phyloP scores from a whole-genome alignment of 2,113 vertebrate species.

The Uropsilus gracilis region DNA sequence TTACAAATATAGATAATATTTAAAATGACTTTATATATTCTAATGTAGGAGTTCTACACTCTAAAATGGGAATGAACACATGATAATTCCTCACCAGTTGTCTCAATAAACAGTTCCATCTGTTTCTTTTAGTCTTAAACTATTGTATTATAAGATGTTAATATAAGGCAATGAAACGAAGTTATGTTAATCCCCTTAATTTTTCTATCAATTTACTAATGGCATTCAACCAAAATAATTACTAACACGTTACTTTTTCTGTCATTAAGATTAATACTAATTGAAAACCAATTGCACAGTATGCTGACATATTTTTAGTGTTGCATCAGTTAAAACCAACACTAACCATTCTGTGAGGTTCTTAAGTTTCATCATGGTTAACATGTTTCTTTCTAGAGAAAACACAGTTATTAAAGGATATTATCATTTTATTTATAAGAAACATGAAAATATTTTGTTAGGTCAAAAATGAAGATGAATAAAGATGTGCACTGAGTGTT shows the following conservation, averaged over 20 bases:
- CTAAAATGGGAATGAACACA: constrained; percentile 79
- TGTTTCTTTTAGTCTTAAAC: constrained; percentile 68
- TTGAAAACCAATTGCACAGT: constrained; percentile 48
- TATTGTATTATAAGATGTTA: constrained; percentile 78
- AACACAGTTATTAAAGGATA: not conserved
- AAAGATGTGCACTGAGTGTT: not conserved
- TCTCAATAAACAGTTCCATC: constrained; percentile 76
- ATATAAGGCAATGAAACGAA: constrained; percentile 72
- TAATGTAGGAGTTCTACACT: constrained; percentile 79
- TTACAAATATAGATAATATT: constrained; percentile 87
- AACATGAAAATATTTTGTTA: not conserved
- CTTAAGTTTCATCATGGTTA: not conserved
- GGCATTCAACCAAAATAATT: constrained; percentile 61
- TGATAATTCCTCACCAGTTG: constrained; percentile 79
- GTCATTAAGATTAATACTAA: constrained; percentile 72
- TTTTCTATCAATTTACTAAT: constrained; percentile 74
- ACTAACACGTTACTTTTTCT: constrained; percentile 71
- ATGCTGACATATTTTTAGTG: constrained; percentile 4
- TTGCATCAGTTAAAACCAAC: not conserved
- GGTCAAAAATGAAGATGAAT: constrained; percentile 34
- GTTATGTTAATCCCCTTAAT: constrained; percentile 68
- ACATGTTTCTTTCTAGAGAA: not conserved
- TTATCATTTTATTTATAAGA: not conserved
- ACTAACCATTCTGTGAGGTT: not conserved
- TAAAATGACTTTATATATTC: constrained; percentile 83